Conservation (phyloP, 1,140 invertebrate species). For the Phocides pigmalion region DNA sequence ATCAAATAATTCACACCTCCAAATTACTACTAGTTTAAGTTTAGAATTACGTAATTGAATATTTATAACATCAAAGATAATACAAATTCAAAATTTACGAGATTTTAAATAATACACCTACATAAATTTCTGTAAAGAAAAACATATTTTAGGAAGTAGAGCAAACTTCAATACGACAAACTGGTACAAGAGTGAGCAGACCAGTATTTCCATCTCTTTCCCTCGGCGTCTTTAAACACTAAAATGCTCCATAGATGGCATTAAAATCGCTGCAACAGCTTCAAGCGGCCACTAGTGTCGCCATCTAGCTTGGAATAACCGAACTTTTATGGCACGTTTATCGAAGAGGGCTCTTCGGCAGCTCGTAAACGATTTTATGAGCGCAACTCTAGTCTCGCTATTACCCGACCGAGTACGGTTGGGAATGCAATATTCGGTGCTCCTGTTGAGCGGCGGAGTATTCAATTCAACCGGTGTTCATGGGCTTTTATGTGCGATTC, state of each 20-base stretch:
- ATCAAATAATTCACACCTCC: constrained; percentile 11
- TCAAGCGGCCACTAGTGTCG: constrained; percentile 79
- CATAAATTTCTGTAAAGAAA: background rate
- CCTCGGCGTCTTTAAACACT: constrained; percentile 63
- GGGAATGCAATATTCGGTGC: constrained; percentile 74
- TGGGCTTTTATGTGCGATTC: constrained; percentile 82
- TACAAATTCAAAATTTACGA: too few species aligned
- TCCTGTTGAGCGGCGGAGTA: constrained; percentile 71
- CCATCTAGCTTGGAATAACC: constrained; percentile 79
- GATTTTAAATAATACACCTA: too few species aligned
- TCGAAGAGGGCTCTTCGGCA: constrained; percentile 82
- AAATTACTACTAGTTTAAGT: background rate
- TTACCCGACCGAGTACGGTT: constrained; percentile 77
- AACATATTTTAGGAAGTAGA: constrained; percentile 25
- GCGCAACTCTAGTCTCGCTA: constrained; percentile 75
- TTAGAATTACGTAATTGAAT: background rate
- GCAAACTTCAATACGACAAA: constrained; percentile 40
- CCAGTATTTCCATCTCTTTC: constrained; percentile 46
- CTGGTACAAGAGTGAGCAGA: constrained; percentile 36
- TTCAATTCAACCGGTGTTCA: constrained; percentile 80
- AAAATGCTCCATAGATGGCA: constrained; percentile 82
- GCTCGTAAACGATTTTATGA: constrained; percentile 83
- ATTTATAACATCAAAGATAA: too few species aligned
- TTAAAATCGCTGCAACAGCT: constrained; percentile 76
- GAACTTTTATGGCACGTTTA: constrained; percentile 82